These are phyloP conservation scores for Nymphalis polychloros DNA, from an alignment of 2,888 invertebrate species.

Conservation along the genomic window DNA sequence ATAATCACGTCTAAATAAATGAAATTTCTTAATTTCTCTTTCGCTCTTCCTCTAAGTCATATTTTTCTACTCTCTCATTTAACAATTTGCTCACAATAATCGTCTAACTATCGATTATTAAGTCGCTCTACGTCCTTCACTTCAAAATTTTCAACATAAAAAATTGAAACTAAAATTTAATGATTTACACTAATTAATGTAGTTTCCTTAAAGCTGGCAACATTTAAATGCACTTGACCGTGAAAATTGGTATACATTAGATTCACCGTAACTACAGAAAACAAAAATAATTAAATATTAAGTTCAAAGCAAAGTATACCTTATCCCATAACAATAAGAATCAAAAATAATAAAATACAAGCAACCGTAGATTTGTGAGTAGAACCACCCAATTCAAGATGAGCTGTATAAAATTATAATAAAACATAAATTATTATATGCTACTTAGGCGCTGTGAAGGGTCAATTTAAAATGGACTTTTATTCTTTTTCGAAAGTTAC, in stretches of 20 bases:
- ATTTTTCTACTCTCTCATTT: no score
- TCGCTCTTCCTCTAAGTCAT: no score
- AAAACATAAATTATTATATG: neutral
- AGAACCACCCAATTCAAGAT: neutral
- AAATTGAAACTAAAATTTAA: no score
- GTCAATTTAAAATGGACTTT: slow-evolving; percentile 33
- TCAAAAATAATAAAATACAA: neutral
- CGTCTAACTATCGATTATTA: no score
- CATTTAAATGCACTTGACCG: slow-evolving; percentile 70
- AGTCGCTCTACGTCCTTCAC: no score
- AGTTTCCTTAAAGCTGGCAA: slow-evolving; percentile 46
- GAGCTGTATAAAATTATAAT: neutral
- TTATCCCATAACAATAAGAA: neutral
- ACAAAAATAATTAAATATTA: slow-evolving; percentile 35
- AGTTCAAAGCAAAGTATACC: slow-evolving; percentile 24
- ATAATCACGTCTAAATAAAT: no score
- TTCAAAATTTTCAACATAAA: no score
- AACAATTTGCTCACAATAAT: no score
- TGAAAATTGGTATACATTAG: slow-evolving; percentile 73
- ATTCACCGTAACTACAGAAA: slow-evolving; percentile 35
- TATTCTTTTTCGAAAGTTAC: slow-evolving; percentile 50
- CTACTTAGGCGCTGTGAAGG: slow-evolving; percentile 8
- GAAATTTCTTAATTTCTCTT: no score
- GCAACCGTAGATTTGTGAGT: neutral
- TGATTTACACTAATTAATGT: slow-evolving; percentile 3